A percentile compares a stretch with the other conserved stretches of the same genome.
Conservation (phyloP, 2,797 vertebrate genomes). For the Pseudomugil gertrudae region DNA sequence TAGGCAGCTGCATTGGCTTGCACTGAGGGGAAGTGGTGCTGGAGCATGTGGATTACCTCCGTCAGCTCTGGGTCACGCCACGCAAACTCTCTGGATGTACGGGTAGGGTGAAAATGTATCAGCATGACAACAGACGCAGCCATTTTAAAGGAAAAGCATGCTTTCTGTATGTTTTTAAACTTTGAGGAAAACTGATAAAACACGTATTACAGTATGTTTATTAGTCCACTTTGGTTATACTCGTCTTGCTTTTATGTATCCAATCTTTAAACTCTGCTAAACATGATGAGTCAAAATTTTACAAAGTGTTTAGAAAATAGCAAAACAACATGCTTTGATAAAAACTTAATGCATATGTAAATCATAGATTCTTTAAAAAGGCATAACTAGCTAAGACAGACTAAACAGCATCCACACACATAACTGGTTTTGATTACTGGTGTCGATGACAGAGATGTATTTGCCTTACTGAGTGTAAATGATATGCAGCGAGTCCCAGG, state of each 20-base stretch:
- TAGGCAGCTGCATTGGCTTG: conserved; percentile 97
- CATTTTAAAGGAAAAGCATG: conserved; percentile 2
- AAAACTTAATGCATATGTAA: not conserved
- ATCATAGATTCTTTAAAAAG: not conserved
- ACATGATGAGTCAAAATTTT: not conserved
- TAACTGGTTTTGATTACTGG: not conserved
- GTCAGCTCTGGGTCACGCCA: conserved; percentile 96
- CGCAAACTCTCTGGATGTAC: conserved; percentile 90
- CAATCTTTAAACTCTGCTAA: conserved; percentile 13
- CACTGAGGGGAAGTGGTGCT: conserved; percentile 97
- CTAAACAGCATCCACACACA: not conserved
- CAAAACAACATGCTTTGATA: not conserved
- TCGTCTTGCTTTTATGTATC: conserved; percentile 34
- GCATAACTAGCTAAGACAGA: not conserved
- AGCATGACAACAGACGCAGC: conserved; percentile 16
- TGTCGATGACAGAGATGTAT: conserved; percentile 1
- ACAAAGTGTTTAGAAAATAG: not conserved
- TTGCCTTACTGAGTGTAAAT: conserved; percentile 7
- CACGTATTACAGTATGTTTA: conserved; percentile 27
- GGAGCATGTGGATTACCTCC: conserved; percentile 98
- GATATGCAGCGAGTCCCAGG: not conserved
- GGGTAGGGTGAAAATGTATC: conserved; percentile 40
- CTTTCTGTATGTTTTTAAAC: conserved; percentile 16
- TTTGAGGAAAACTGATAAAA: conserved; percentile 25
- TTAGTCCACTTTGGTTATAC: conserved; percentile 31